Evolutionary conservation across 1,140 invertebrate species (phyloP).

Genomic region (Cydia splendana): DNA sequence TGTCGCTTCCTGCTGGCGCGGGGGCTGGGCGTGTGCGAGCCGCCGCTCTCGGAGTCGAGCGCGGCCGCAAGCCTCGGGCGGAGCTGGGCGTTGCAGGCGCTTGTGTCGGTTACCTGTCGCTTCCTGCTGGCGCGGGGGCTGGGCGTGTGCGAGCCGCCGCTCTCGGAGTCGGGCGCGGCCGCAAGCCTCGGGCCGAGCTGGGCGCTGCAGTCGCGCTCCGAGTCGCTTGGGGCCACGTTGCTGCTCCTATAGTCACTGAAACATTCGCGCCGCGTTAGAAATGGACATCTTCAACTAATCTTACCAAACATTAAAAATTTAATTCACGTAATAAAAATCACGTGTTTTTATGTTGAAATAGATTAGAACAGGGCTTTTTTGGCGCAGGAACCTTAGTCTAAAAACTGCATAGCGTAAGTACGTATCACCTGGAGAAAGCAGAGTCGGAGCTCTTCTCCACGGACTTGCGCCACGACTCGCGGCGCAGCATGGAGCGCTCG

Average conservation of each 20-base stretch:
- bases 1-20: conserved; percentile 81
- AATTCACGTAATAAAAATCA: no score
- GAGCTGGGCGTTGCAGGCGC: no score
- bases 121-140: conserved; percentile 91
- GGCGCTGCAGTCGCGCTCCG: conserved; percentile 89
- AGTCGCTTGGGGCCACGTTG: conserved; percentile 92
- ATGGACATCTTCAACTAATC: not conserved
- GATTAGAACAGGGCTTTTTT: no score
- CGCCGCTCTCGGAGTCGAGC: no score
- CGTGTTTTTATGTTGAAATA: no score
- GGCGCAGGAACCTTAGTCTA: no score
- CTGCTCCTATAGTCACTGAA: conserved; percentile 95
- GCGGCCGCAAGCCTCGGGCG: no score
- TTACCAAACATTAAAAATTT: no score
- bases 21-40: no score
- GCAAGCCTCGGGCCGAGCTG: conserved; percentile 79
- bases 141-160: conserved; percentile 91
- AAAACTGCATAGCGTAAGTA: not conserved
- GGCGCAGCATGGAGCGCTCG: conserved; percentile 83
- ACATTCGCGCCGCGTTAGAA: conserved; percentile 64
- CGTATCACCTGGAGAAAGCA: conserved; percentile 91
- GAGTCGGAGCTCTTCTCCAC: conserved; percentile 95
- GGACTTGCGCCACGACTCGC: conserved; percentile 93
- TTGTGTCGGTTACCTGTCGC: conserved; percentile 83
- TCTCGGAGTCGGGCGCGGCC: conserved; percentile 90